Conservation (phyloP, 2,888 invertebrate species). For the Aphodius sticticus region DNA sequence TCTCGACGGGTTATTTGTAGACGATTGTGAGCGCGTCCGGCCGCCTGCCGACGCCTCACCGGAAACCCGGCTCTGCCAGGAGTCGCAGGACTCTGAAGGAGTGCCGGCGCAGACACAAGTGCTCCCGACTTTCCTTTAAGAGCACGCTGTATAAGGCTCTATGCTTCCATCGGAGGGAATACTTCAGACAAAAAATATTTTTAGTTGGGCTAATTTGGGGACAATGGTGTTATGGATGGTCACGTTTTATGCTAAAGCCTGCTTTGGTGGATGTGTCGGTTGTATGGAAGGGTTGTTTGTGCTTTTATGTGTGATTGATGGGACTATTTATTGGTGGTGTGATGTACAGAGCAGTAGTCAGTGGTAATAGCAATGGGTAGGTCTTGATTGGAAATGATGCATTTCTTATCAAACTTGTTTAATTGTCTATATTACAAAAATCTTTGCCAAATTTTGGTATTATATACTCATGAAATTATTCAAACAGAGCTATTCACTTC, state of each 20-base stretch:
- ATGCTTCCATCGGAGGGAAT: background rate
- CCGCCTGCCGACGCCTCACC: background rate
- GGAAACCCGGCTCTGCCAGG: background rate
- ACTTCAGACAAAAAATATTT: background rate
- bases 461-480: no score
- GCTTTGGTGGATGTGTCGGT: background rate
- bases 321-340: no score
- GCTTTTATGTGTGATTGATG: background rate
- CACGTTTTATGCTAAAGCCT: background rate
- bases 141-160: background rate
- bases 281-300: background rate
- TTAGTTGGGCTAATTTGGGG: background rate
- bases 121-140: background rate
- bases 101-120: background rate
- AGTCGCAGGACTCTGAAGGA: background rate
- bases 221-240: background rate
- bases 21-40: background rate
- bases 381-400: no score
- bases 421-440: no score
- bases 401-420: no score
- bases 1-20: slow-evolving; percentile 4
- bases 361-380: no score
- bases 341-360: no score
- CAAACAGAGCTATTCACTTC: no score
- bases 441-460: no score